These are phyloP conservation scores for Lordiphosa clarofinis DNA, from an alignment of 1,140 invertebrate species.

Conservation along the genomic window DNA sequence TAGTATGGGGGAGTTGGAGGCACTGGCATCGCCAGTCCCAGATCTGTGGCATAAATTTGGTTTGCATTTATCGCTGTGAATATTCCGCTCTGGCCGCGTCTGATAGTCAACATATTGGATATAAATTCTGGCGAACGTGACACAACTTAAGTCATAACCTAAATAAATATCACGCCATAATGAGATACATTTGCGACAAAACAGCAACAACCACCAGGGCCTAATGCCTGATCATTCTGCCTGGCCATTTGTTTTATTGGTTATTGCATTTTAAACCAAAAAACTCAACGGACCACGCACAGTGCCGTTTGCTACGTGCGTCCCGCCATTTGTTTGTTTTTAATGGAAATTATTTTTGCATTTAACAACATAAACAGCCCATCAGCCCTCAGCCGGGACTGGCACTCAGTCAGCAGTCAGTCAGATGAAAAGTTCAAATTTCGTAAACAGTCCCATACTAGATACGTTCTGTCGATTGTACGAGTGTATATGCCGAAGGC, in stretches of 20 bases:
- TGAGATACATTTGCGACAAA: constrained; percentile 68
- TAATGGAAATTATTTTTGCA: constrained; percentile 77
- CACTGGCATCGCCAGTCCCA: constrained; percentile 37
- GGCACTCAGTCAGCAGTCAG: constrained; percentile 25
- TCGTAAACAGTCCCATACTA: constrained; percentile 61
- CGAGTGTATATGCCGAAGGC: constrained; percentile 40
- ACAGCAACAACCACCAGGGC: constrained; percentile 31
- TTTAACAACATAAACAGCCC: constrained; percentile 73
- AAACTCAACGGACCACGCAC: constrained; percentile 42
- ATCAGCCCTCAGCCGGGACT: constrained; percentile 36
- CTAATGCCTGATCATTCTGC: constrained; percentile 74
- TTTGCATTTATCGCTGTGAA: constrained; percentile 36
- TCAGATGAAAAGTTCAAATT: constrained; percentile 64
- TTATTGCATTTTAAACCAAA: constrained; percentile 76
- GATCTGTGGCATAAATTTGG: constrained; percentile 61
- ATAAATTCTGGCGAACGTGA: constrained; percentile 73
- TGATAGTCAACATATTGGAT: constrained; percentile 74
- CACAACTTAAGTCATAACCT: constrained; percentile 78
- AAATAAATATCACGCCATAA: constrained; percentile 78
- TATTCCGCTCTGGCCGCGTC: constrained; percentile 37
- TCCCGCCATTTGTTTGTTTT: constrained; percentile 59
- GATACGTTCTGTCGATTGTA: not conserved
- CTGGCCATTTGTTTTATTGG: constrained; percentile 77
- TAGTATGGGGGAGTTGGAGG: constrained; percentile 22
- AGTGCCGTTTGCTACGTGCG: constrained; percentile 51